These are phyloP conservation scores for Chymomyza fuscimana DNA, from an alignment of 2,888 invertebrate species.

Conservation along the genomic window DNA sequence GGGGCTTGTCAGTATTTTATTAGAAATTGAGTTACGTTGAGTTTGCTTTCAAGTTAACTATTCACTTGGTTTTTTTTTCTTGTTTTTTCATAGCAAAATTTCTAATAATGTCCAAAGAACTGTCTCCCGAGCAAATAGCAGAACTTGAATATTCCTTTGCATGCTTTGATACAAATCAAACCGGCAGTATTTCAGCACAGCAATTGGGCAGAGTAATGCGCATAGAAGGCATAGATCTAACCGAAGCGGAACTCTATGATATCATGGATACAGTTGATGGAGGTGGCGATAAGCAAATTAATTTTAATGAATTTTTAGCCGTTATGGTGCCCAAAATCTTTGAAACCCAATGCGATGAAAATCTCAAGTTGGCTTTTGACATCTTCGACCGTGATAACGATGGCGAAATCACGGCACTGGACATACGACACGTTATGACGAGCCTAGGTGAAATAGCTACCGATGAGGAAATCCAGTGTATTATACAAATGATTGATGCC, in stretches of 20 bases:
- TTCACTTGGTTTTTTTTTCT: background rate
- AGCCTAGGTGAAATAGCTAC: slow-evolving; percentile 98
- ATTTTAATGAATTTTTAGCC: slow-evolving; percentile 97
- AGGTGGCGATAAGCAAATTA: slow-evolving; percentile 88
- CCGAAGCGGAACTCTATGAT: slow-evolving; percentile 98
- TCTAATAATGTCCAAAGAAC: slow-evolving; percentile 79
- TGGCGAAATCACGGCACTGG: slow-evolving; percentile 97
- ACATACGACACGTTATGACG: slow-evolving; percentile 98
- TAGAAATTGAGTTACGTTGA: slow-evolving; percentile 43
- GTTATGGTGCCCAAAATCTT: slow-evolving; percentile 99
- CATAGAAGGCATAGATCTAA: slow-evolving; percentile 98
- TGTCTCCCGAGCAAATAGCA: slow-evolving; percentile 98
- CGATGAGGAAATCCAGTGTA: slow-evolving; percentile 97
- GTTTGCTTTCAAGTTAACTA: slow-evolving; percentile 21
- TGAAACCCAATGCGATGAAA: slow-evolving; percentile 98
- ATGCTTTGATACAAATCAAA: slow-evolving; percentile 98
- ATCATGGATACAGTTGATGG: slow-evolving; percentile 98
- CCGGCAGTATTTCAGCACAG: slow-evolving; percentile 98
- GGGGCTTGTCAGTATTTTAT: slow-evolving; percentile 63
- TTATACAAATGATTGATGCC: slow-evolving; percentile 98
- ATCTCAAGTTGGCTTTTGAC: slow-evolving; percentile 84
- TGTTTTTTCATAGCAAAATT: background rate
- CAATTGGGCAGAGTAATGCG: slow-evolving; percentile 99
- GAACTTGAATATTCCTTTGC: slow-evolving; percentile 99
- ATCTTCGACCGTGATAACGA: slow-evolving; percentile 97